Evolutionary conservation across 2,797 vertebrate genomes (phyloP), one percentile per base, ranked within the genome.

Genomic region (Dendrocincla fuliginosa): DNA sequence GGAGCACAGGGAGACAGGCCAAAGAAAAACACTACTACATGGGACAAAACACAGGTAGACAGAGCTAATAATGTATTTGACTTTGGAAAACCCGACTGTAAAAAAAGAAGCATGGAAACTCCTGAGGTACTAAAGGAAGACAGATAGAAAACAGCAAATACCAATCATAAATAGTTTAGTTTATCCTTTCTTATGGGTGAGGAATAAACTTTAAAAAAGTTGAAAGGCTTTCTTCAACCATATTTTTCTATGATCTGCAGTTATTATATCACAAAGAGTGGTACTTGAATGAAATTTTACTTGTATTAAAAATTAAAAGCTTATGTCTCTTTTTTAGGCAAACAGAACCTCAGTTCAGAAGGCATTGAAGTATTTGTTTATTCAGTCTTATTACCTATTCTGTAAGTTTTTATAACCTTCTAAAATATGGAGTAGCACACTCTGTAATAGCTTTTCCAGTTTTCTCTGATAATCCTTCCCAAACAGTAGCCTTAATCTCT

Each of bases 401-500:
- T 75, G 33, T 20, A 78, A 42, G 39, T 27, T 91, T 88, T 81
- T 85, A 44, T 77, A 92, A 82, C 70, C 74, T 78, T 59, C 35
- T 41, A 52, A 90, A 83, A 79, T 16, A 84, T 15, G 14, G 94
- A 95, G 37, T 15, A 24, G 39, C 63, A 86, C 53, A 60, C 46
- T 50, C 24, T 42, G 59, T 49, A 78, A 50, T 19, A 90, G 61
- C 28, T 84, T 73, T 61, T 52, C 42, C 41, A 81, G 86, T 47
- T 93, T 81, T 52, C 71, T 77, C 79, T 84, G 79, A n/a, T 81
- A 95, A 95, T 71, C 90, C 76, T 93, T 59, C 82, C 53, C 87
- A 91, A 93, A 92, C 71, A 92, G 79, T 0, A 71, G 69, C 76
- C 69, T 87, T 93, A 87, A 92, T 94, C 79, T 86, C 90, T 89